These are phyloP conservation scores for Cephus runcator DNA, from an alignment of 2,888 invertebrate genomes.

Conservation along the genomic window DNA sequence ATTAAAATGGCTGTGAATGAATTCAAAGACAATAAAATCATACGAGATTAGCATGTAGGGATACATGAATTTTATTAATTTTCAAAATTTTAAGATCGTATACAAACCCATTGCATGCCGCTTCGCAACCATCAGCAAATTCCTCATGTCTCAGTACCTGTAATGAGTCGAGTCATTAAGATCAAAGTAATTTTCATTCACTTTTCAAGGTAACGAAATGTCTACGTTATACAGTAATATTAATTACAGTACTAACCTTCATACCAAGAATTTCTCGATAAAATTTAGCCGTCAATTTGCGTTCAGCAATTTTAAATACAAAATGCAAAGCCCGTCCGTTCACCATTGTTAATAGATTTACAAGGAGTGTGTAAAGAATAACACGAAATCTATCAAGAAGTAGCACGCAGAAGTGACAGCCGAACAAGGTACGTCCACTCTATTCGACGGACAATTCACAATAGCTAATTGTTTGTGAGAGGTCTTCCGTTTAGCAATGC, in stretches of 20 bases:
- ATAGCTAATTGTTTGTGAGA: background rate
- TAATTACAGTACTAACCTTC: conserved; percentile 75
- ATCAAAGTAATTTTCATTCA: conserved; percentile 14
- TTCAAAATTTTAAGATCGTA: background rate
- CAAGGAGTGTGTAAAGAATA: background rate
- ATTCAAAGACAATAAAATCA: background rate
- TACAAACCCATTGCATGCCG: conserved; percentile 93
- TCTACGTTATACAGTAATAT: conserved; percentile 9
- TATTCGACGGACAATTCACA: background rate
- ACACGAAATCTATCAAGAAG: no score
- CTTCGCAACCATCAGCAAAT: conserved; percentile 96
- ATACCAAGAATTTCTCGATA: conserved; percentile 92
- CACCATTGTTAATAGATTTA: conserved; percentile 63
- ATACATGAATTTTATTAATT: background rate
- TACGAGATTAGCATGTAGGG: background rate
- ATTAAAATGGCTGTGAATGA: background rate
- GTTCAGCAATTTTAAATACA: conserved; percentile 95
- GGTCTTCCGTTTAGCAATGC: background rate
- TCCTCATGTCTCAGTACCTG: conserved; percentile 96
- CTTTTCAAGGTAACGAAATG: conserved; percentile 22
- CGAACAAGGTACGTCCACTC: background rate
- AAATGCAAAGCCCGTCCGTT: conserved; percentile 90
- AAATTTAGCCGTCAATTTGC: conserved; percentile 86
- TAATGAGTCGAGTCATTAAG: conserved; percentile 25
- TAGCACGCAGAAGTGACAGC: background rate